A percentile compares a stretch with the other conserved stretches of the same genome.
These are phyloP conservation scores for Scaptomyza graminum DNA, from an alignment of 1,140 invertebrate species.

Conservation along the genomic window DNA sequence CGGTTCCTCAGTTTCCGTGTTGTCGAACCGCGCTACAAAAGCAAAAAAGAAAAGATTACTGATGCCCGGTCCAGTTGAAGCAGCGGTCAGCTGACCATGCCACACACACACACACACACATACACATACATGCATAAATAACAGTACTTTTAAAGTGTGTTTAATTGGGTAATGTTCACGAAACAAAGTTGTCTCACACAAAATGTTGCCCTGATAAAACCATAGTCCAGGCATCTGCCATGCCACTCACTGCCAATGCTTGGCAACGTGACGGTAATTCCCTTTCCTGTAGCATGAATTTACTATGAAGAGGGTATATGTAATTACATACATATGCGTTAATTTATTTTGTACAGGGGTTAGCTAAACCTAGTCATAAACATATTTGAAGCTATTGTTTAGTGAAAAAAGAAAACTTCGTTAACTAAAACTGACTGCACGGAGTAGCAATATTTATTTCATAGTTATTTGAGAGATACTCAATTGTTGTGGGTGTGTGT, in stretches of 20 bases:
- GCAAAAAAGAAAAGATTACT: neutral
- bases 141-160: slow-evolving; percentile 16
- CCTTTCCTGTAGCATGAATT: too few species aligned
- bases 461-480: too few species aligned
- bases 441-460: slow-evolving; percentile 7
- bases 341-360: too few species aligned
- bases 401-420: too few species aligned
- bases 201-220: neutral
- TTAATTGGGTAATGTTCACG: slow-evolving; percentile 35
- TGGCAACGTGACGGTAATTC: too few species aligned
- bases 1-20: neutral
- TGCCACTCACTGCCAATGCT: too few species aligned
- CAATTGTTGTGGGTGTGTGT: too few species aligned
- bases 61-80: neutral
- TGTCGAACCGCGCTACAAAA: neutral
- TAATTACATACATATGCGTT: too few species aligned
- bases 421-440: neutral
- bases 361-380: neutral
- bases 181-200: neutral
- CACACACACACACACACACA: neutral
- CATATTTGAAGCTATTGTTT: neutral
- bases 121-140: too few species aligned
- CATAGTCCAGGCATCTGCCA: neutral
- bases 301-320: too few species aligned
- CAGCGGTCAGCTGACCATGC: slow-evolving; percentile 2